These are phyloP conservation scores for Forbesichthys papilliferus DNA, from an alignment of 2,113 vertebrate genomes.

Conservation along the genomic window DNA sequence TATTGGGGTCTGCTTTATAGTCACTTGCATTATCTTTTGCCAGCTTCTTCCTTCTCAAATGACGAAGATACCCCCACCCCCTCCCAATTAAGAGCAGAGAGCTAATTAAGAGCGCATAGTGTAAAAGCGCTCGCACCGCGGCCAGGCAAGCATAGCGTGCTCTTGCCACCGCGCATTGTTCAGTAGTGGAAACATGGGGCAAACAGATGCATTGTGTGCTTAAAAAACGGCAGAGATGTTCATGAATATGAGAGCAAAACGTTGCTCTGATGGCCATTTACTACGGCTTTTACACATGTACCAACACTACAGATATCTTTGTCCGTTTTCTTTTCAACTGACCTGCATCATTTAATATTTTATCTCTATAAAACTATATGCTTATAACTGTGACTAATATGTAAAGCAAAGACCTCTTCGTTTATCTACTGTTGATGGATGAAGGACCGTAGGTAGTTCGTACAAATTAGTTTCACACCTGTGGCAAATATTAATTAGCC, in stretches of 20 bases:
- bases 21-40: conserved; percentile 1
- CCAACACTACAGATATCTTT: background rate
- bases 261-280: too few species aligned
- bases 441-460: background rate
- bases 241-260: too few species aligned
- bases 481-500: background rate
- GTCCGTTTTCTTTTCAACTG: background rate
- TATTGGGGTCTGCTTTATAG: too few species aligned
- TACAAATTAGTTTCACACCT: background rate
- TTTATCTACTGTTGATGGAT: background rate
- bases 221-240: too few species aligned
- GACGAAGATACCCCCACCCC: conserved; percentile 55
- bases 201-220: background rate
- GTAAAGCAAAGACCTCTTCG: background rate
- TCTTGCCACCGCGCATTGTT: background rate
- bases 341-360: background rate
- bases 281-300: too few species aligned
- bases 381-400: background rate
- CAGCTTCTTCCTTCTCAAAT: conserved; percentile 40
- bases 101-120: conserved; percentile 75
- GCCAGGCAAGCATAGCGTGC: background rate
- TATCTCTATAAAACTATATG: background rate
- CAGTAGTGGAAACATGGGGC: background rate
- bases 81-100: conserved; percentile 73
- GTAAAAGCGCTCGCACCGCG: conserved; percentile 31